phyloP scores from a whole-genome alignment of 2,113 vertebrate genomes.

The Hassar affinis region DNA sequence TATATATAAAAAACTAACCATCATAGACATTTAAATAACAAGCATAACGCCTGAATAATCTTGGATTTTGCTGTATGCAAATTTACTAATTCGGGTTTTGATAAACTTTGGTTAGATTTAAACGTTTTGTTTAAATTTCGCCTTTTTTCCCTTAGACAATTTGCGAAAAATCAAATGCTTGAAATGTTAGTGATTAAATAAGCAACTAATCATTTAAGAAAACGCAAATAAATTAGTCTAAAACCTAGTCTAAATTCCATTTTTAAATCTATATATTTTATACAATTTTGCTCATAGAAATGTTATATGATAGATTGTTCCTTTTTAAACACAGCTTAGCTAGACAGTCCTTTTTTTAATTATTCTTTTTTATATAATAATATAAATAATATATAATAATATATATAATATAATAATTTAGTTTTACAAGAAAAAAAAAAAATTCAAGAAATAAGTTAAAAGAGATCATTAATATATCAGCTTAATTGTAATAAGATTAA shows the following conservation, averaged over 20 bases:
- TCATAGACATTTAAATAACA: neutral
- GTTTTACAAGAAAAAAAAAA: neutral
- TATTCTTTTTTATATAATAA: neutral
- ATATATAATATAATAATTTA: no score
- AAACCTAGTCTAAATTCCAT: neutral
- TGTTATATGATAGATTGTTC: neutral
- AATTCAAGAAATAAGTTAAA: neutral
- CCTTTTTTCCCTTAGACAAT: neutral
- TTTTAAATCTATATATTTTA: neutral
- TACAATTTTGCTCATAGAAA: neutral
- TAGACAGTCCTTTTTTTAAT: neutral
- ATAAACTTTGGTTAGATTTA: no score
- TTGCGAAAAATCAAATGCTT: neutral
- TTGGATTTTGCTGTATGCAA: neutral
- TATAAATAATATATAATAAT: no score
- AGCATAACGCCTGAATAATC: neutral
- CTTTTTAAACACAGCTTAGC: neutral
- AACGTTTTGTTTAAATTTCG: neutral
- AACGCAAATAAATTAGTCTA: no score
- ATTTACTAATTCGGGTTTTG: neutral
- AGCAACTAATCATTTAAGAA: neutral
- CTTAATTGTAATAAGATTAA: no score
- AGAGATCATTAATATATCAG: neutral
- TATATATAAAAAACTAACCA: neutral
- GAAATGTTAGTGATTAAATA: neutral